Conservation (phyloP, 2,888 invertebrate genomes). For the Geophilus truncorum region DNA sequence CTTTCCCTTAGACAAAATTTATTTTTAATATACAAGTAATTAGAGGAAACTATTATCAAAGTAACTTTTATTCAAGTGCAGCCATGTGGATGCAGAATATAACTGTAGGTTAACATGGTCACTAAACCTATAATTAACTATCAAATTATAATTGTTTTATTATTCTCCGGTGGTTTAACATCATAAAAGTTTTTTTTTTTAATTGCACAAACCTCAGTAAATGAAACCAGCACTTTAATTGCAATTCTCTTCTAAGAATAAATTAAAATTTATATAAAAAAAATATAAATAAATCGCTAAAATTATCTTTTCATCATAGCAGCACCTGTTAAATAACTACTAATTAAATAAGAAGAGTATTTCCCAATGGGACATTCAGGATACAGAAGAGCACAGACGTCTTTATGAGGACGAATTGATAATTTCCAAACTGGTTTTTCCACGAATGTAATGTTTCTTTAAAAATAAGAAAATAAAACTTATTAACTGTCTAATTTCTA, state of each 20-base stretch:
- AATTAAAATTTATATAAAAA: background rate
- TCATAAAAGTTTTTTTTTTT: too few relatives aligned
- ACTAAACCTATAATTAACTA: background rate
- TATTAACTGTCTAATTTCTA: too few relatives aligned
- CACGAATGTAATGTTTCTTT: background rate
- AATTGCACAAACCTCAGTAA: background rate
- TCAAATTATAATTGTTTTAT: background rate
- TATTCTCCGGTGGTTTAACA: too few relatives aligned
- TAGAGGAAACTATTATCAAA: background rate
- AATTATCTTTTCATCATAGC: background rate
- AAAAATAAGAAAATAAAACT: background rate
- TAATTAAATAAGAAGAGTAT: background rate
- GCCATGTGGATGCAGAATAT: background rate
- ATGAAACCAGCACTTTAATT: background rate
- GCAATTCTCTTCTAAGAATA: too few relatives aligned
- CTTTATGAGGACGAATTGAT: background rate
- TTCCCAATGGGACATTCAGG: background rate
- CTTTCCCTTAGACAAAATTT: too few relatives aligned
- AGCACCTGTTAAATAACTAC: background rate
- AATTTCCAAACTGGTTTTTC: background rate
- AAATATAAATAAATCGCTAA: background rate
- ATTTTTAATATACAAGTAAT: too few relatives aligned
- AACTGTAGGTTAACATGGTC: too few relatives aligned
- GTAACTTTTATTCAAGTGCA: background rate
- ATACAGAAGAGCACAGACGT: background rate